Evolutionary conservation across 2,888 invertebrate genomes (phyloP).

Genomic region (Netelia fuscicornis): DNA sequence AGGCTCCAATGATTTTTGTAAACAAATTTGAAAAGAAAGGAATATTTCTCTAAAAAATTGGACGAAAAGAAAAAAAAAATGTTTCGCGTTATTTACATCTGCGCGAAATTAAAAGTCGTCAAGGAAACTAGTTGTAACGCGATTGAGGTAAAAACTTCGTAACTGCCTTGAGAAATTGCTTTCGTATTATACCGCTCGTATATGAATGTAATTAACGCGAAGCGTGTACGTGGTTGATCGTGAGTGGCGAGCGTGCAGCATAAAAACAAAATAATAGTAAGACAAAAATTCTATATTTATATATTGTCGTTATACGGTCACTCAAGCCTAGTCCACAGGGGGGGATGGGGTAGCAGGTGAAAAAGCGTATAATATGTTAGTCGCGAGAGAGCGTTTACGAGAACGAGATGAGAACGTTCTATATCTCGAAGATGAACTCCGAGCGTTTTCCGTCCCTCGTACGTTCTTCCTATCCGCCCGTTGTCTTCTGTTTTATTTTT

Average conservation of each 20-base stretch:
- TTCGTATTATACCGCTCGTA: background rate
- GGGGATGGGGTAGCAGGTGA: background rate
- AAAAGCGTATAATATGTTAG: slow-evolving; percentile 20
- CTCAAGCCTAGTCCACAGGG: background rate
- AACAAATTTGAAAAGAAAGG: too few relatives aligned
- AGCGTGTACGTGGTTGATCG: background rate
- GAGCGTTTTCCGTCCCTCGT: background rate
- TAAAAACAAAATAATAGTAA: background rate
- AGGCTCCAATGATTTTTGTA: too few relatives aligned
- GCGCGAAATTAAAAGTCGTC: too few relatives aligned
- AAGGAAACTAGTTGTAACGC: too few relatives aligned
- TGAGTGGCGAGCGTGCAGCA: background rate
- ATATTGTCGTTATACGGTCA: slow-evolving; percentile 14
- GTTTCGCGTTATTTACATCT: too few relatives aligned
- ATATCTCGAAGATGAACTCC: slow-evolving; percentile 1
- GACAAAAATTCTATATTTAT: background rate
- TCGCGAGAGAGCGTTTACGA: slow-evolving; percentile 21
- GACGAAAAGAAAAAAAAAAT: too few relatives aligned
- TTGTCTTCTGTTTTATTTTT: slow-evolving; percentile 13
- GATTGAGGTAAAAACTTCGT: background rate
- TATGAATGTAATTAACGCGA: slow-evolving; percentile 16
- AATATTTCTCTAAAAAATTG: too few relatives aligned
- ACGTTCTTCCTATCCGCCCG: background rate
- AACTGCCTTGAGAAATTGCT: background rate
- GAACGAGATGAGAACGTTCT: slow-evolving; percentile 1